Conservation (phyloP, 2,113 vertebrate species). For the Plectropomus leopardus region DNA sequence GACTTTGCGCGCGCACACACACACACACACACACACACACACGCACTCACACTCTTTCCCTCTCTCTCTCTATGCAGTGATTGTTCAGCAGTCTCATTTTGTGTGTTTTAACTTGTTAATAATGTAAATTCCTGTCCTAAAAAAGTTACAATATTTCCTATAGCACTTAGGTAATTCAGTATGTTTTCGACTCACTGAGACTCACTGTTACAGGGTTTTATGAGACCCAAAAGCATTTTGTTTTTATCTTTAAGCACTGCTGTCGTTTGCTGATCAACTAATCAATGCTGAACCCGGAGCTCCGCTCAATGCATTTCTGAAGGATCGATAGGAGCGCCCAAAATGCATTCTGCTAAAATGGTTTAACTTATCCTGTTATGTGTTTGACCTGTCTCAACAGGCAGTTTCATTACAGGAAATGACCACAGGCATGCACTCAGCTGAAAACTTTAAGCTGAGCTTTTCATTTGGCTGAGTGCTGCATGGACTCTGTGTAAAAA, state of each 20-base stretch:
- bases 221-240: constrained; percentile 58
- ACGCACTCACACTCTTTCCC: constrained; percentile 44
- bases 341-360: constrained; percentile 57
- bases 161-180: not conserved
- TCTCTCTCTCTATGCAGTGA: too few species aligned
- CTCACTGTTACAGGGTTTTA: constrained; percentile 4
- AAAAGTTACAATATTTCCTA: not conserved
- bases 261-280: constrained; percentile 75
- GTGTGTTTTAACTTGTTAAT: constrained; percentile 18
- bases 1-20: constrained; percentile 54
- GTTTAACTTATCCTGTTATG: constrained; percentile 54
- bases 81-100: not conserved
- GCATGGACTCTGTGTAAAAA: not conserved
- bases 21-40: constrained; percentile 44
- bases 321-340: constrained; percentile 60
- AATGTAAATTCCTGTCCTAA: not conserved
- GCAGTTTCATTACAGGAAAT: constrained; percentile 61
- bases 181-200: not conserved
- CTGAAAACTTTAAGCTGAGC: constrained; percentile 35
- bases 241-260: constrained; percentile 73
- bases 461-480: constrained; percentile 52
- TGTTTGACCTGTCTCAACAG: constrained; percentile 65
- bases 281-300: constrained; percentile 75
- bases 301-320: constrained; percentile 70
- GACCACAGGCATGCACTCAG: constrained; percentile 22